Conservation (phyloP, 2,113 vertebrate species). For the Charadrius vociferus region DNA sequence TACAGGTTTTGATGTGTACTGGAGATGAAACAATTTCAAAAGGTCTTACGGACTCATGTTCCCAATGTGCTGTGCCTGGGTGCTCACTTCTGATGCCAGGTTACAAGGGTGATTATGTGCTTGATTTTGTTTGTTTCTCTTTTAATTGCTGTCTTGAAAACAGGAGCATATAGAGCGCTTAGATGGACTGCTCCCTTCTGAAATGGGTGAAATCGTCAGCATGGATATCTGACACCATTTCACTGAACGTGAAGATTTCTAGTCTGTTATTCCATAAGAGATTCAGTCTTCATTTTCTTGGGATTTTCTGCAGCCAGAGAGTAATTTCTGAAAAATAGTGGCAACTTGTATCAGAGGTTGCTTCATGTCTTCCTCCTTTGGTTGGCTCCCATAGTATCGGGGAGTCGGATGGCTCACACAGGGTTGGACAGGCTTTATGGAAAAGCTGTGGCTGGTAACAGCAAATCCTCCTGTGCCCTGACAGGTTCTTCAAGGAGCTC, state of each 20-base stretch:
- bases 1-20: neutral
- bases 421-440: neutral
- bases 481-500: neutral
- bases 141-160: neutral
- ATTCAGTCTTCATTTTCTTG: neutral
- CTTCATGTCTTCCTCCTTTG: neutral
- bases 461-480: neutral
- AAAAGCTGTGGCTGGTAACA: neutral
- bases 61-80: neutral
- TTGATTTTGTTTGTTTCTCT: neutral
- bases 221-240: neutral
- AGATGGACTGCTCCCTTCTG: neutral
- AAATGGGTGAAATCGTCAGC: neutral
- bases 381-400: fast-evolving
- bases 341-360: neutral
- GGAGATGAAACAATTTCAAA: neutral
- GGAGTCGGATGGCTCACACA: neutral
- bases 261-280: neutral
- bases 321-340: neutral
- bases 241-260: neutral
- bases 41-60: fast-evolving
- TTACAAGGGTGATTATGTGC: neutral
- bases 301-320: neutral
- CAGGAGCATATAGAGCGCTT: neutral
- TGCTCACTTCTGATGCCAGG: neutral